Base-by-base conservation (phyloP, 2,113 vertebrate species). In the Anguilla rostrata region DNA sequence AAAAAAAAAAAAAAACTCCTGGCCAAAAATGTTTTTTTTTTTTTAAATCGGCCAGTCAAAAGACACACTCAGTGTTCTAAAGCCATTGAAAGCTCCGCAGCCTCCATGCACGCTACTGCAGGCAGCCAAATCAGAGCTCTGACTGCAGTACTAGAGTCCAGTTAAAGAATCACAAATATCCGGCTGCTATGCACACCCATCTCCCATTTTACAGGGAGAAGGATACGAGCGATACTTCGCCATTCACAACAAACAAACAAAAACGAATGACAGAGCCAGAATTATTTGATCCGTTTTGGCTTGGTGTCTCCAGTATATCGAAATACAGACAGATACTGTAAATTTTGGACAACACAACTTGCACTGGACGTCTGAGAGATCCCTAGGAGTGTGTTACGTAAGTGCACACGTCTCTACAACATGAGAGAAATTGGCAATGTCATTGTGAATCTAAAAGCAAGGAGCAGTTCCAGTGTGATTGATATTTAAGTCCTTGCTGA, bases 111-210 rank as follows among this genome's bases (percentile, higher is more conserved):
- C 94, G 93, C 94, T 93, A 89, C 93, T 92, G 89, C 88, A 90
- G 91, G 90, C 92, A 78, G 87, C 86, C 6, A 75, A 85, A 91
- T 29, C 75, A 90, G 86, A 84, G 66, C 39, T 16, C 82, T 75
- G 41, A 56, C 83, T 84, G 26, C 49, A 39, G 83, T 40, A 82
- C 75, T 26, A 91, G 84, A 71, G 85, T 88, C 88, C 80, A 86
- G 91, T 89, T 95, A 95, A 94, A 94, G 94, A 94, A 93, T 92
- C 91, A 85, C 56, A 91, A 94, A 90, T 90, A 90, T 93, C 88
- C 87, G 92, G 92, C 91, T 94, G 92, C 91, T 87, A 83, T 90
- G 90, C 60, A 66, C 83, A 88, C 71, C 81, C 83, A 88, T 56
- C n/a, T 75, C 9, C 15, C 78, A 43, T 86, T 63, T 16, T 46